phyloP scores from a whole-genome alignment of 2,888 invertebrate species.

The Strigamia transsilvanica region DNA sequence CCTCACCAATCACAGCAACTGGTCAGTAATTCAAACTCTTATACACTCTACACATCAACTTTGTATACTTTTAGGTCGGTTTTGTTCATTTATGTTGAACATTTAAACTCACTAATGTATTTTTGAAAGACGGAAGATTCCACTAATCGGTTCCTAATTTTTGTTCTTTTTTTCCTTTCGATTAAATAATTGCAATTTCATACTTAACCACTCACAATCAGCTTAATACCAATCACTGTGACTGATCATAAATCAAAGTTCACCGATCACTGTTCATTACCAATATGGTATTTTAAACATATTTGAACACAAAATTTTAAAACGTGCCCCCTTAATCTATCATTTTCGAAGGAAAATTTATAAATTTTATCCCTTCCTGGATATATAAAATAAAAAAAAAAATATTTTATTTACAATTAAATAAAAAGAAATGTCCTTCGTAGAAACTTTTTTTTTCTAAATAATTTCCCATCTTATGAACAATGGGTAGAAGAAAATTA shows the following conservation, averaged over 20 bases:
- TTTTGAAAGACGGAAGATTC: no score
- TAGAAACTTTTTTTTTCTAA: slow-evolving; percentile 1
- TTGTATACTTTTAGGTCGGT: neutral
- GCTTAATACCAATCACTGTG: slow-evolving; percentile 24
- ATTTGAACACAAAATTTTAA: slow-evolving; percentile 15
- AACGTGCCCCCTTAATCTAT: slow-evolving; percentile 20
- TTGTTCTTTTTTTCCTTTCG: no score
- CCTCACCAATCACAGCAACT: slow-evolving; percentile 29
- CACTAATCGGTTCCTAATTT: no score
- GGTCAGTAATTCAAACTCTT: neutral
- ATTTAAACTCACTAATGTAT: no score
- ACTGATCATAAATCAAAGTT: slow-evolving; percentile 31
- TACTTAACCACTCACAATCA: neutral
- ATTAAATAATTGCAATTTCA: neutral
- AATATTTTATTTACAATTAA: slow-evolving; percentile 12
- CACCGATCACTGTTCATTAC: slow-evolving; percentile 38
- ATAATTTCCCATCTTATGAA: slow-evolving; percentile 25
- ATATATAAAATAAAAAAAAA: neutral
- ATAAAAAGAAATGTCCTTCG: neutral
- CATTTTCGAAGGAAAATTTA: slow-evolving; percentile 22
- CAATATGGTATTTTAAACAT: slow-evolving; percentile 34
- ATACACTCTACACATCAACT: neutral
- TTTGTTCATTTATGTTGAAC: no score
- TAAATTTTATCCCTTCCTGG: slow-evolving; percentile 14
- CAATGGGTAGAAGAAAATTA: neutral